Evolutionary conservation across 2,888 invertebrate genomes (phyloP).

Genomic region (Aleiodes alternator): DNA sequence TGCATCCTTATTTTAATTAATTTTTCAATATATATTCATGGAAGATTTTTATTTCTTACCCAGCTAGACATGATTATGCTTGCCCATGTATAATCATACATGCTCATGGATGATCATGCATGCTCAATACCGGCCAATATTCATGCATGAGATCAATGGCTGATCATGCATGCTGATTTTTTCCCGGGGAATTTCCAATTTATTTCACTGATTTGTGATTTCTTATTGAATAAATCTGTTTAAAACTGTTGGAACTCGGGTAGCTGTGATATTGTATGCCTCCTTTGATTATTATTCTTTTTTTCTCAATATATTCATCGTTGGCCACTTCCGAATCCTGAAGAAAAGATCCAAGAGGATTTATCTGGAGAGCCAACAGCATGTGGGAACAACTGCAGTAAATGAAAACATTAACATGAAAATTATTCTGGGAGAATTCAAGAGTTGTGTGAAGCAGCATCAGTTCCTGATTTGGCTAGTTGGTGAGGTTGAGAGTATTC

Average conservation of each 20-base stretch:
- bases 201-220: background rate
- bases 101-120: too few species aligned
- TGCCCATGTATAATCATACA: too few species aligned
- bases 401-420: background rate
- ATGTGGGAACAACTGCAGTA: background rate
- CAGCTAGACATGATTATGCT: too few species aligned
- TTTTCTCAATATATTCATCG: conserved; percentile 16
- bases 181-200: too few species aligned
- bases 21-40: too few species aligned
- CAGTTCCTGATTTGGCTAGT: conserved; percentile 8
- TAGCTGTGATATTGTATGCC: background rate
- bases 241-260: background rate
- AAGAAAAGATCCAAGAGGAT: background rate
- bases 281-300: conserved; percentile 20
- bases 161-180: too few species aligned
- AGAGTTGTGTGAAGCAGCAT: conserved; percentile 8
- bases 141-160: too few species aligned
- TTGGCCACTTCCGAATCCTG: conserved; percentile 1
- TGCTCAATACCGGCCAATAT: too few species aligned
- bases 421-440: background rate
- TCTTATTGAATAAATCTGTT: background rate
- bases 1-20: too few species aligned
- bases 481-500: background rate
- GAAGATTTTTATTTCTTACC: too few species aligned
- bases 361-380: background rate